Conservation (phyloP, 2,888 invertebrate species). For the Ditula angustiorana region DNA sequence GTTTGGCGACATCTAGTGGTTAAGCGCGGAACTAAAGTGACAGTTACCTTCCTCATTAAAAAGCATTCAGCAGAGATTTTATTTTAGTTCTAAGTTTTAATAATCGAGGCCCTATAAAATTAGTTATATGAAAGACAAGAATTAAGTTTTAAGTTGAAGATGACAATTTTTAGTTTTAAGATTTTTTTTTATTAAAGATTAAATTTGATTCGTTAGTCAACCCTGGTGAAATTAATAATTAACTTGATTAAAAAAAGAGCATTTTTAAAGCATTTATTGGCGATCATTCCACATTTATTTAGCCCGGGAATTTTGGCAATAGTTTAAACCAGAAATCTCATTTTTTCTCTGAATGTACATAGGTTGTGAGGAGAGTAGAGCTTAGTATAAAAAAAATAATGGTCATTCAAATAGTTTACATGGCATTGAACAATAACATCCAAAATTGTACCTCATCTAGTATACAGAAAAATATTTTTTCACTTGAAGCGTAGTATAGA, state of each 20-base stretch:
- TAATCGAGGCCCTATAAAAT: constrained; percentile 18
- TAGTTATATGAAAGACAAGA: constrained; percentile 31
- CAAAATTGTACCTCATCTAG: constrained; percentile 65
- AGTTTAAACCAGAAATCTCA: constrained; percentile 71
- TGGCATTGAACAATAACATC: constrained; percentile 51
- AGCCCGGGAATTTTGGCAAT: constrained; percentile 73
- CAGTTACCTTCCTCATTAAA: not conserved
- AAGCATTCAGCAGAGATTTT: constrained; percentile 30
- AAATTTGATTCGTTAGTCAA: constrained; percentile 9
- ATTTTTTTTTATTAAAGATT: constrained; percentile 30
- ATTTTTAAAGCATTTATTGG: constrained; percentile 58
- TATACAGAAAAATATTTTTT: constrained; percentile 66
- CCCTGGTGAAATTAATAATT: constrained; percentile 42
- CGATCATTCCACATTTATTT: constrained; percentile 60
- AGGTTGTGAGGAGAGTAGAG: constrained; percentile 68
- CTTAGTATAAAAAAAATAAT: constrained; percentile 51
- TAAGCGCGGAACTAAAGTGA: not conserved
- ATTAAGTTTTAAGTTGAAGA: constrained; percentile 39
- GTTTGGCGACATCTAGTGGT: not conserved
- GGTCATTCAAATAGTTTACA: constrained; percentile 41
- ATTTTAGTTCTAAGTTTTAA: constrained; percentile 32
- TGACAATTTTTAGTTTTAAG: constrained; percentile 28
- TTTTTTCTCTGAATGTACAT: constrained; percentile 55
- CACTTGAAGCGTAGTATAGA: constrained; percentile 53
- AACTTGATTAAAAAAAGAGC: constrained; percentile 41